Evolutionary conservation across 1,140 invertebrate species (phyloP), one percentile per base, ranked within the genome.

Genomic region (Wasmannia auropunctata): DNA sequence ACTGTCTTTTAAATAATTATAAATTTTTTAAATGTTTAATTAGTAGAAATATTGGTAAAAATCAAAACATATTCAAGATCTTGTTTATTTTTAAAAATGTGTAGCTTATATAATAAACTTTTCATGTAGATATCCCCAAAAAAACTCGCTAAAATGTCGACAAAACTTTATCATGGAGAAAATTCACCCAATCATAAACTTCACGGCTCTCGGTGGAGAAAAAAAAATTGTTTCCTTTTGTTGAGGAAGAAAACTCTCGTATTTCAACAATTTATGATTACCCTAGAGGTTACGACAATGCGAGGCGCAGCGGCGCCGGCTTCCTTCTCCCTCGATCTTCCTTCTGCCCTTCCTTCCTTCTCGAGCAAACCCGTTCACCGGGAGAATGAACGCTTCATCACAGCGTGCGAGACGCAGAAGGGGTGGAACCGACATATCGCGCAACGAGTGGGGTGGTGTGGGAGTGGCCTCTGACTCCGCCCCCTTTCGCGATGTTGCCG

Each of bases 401-500:
- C 37, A 14, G 34, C 31, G 3, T 25, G 14, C 14, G 51, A 51
- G 25, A 83, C 8, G 22, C 34, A 31, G 74, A 74, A 49, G 67
- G n/a, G 79, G 51, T 70, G 51, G 79, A 11, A 54, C 34, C 2
- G 14, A 31, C 11, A 2, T 56, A 22, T 28, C 28, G 40, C 8
- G 28, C 79, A 8, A 14, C 67, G 67, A 83, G 51, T 83, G 67
- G 65, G 65, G 88, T 75, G 6, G 28, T 10, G 76, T 37, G 49
- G 92, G 92, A 88, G 83, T 76, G 51, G 34, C 91, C 72, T 84
- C 37, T 56, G 86, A 63, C 65, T 72, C 91, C 92, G 90, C 91
- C 93, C 92, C 92, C 91, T 92, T 92, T 93, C 86, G 65, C 25
- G 63, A 58, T 72, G 67, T 28, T 56, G 60, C n/a, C 58, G 22